Conservation (phyloP, 2,888 invertebrate species). For the Dioctria rufipes region DNA sequence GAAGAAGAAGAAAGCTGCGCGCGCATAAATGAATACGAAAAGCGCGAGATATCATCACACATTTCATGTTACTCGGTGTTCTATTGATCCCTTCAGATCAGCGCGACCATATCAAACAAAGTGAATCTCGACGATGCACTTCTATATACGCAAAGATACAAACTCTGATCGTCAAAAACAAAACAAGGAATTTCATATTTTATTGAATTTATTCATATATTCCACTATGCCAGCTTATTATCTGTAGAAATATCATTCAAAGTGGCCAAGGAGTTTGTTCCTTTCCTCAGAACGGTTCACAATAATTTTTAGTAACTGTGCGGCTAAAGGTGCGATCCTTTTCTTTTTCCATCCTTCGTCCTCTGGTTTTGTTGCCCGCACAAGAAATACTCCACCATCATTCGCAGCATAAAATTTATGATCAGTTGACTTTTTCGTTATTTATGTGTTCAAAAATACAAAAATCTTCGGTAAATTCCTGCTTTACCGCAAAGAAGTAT, state of each 20-base stretch:
- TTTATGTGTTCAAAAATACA: slow-evolving; percentile 59
- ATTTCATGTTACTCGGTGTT: slow-evolving; percentile 56
- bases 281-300: slow-evolving; percentile 1
- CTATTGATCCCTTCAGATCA: slow-evolving; percentile 53
- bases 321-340: slow-evolving; percentile 53
- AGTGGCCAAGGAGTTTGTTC: slow-evolving; percentile 19
- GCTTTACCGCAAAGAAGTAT: slow-evolving; percentile 48
- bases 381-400: background rate
- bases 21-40: slow-evolving; percentile 57
- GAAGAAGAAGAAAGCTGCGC: slow-evolving; percentile 33
- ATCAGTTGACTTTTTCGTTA: slow-evolving; percentile 58
- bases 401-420: slow-evolving; percentile 55
- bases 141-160: too few relatives aligned
- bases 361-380: background rate
- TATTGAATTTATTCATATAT: slow-evolving; percentile 58
- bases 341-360: background rate
- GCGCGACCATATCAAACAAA: slow-evolving; percentile 1
- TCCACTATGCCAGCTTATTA: slow-evolving; percentile 54
- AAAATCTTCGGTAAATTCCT: slow-evolving; percentile 55
- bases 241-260: slow-evolving; percentile 50
- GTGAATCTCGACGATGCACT: slow-evolving; percentile 15
- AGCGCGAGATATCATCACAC: slow-evolving; percentile 53
- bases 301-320: slow-evolving; percentile 56
- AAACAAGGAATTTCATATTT: slow-evolving; percentile 54
- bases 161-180: slow-evolving; percentile 17